A percentile compares a stretch with the other conserved stretches of the same genome.
phyloP scores from a whole-genome alignment of 92 coral and sea anemone genomes.

The Epizoanthus rinbou region DNA sequence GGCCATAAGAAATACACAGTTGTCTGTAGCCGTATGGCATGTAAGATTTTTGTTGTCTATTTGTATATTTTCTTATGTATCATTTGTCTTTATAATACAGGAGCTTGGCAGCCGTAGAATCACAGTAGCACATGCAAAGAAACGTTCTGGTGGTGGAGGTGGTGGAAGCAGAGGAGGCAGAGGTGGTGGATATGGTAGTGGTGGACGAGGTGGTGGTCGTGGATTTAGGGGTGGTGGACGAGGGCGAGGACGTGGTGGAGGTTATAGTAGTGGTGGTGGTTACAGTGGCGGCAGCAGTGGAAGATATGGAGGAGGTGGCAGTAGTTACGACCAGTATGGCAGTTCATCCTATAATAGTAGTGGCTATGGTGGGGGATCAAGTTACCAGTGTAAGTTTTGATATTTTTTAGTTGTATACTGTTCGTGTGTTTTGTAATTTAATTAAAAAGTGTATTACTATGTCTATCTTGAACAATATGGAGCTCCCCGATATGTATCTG shows the following conservation, averaged over 20 bases:
- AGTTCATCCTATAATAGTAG: background rate
- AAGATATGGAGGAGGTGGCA: background rate
- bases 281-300: background rate
- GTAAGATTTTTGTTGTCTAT: too few species aligned
- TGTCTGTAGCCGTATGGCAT: too few species aligned
- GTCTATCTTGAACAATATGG: too few species aligned
- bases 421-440: background rate
- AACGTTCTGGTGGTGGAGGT: constrained; percentile 7
- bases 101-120: constrained; percentile 8
- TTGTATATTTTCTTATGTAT: background rate
- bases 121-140: constrained; percentile 27
- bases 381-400: constrained; percentile 21
- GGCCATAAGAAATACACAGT: too few species aligned
- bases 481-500: too few species aligned
- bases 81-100: background rate
- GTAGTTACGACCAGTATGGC: background rate
- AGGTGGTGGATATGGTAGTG: constrained; percentile 4
- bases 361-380: background rate
- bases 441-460: too few species aligned
- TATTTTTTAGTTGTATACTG: background rate
- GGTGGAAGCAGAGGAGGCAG: background rate
- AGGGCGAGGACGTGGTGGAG: background rate
- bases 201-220: constrained; percentile 2
- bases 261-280: background rate
- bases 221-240: background rate